Conservation (phyloP, 2,888 invertebrate genomes). For the Loripinus fragilis region DNA sequence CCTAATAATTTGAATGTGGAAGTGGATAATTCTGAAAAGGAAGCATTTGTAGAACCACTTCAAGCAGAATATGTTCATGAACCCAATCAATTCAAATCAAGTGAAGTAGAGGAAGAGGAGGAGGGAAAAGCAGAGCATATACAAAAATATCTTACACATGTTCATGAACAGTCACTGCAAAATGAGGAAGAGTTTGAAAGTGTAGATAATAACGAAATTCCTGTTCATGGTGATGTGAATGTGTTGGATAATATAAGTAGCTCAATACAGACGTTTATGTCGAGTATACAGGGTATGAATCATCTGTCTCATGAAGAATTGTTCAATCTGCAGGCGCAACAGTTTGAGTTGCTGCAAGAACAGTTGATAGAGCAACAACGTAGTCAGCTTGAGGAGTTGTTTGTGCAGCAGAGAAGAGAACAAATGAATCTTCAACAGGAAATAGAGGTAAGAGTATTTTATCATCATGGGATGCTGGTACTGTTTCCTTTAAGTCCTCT, state of each 20-base stretch:
- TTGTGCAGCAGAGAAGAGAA: constrained; percentile 86
- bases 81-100: constrained; percentile 3
- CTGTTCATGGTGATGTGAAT: constrained; percentile 27
- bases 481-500: too few relatives aligned
- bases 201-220: constrained; percentile 34
- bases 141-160: constrained; percentile 76
- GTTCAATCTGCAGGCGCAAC: constrained; percentile 68
- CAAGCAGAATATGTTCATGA: constrained; percentile 17
- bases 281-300: constrained; percentile 59
- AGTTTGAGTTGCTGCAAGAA: constrained; percentile 74
- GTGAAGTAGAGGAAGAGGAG: constrained; percentile 59
- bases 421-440: constrained; percentile 73
- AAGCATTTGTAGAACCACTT: neutral
- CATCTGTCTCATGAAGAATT: constrained; percentile 70
- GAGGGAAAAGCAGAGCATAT: constrained; percentile 80
- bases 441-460: constrained; percentile 58
- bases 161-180: constrained; percentile 69
- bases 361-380: constrained; percentile 86
- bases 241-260: constrained; percentile 48
- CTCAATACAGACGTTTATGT: constrained; percentile 62
- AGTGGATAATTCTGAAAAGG: neutral
- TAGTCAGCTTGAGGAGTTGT: constrained; percentile 75
- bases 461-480: too few relatives aligned
- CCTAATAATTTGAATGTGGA: neutral
- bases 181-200: constrained; percentile 41